Conservation (phyloP, 2,888 invertebrate species). For the Ferrisia virgata region DNA sequence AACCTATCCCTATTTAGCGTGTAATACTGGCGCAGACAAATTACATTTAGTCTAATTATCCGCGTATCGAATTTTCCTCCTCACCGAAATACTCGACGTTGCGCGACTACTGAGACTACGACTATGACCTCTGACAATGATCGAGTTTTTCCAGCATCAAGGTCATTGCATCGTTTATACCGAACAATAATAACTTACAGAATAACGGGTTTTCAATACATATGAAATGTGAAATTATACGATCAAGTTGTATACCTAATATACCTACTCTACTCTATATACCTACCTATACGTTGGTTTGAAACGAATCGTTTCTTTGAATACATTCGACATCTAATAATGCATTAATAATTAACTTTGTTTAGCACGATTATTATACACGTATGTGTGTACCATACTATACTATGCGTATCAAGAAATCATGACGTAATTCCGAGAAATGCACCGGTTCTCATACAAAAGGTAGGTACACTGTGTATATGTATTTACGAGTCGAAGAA, state of each 20-base stretch:
- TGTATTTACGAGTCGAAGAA: not conserved
- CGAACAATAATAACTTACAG: conserved; percentile 15
- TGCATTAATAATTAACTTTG: conserved; percentile 9
- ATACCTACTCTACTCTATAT: not conserved
- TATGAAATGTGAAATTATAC: not conserved
- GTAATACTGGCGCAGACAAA: not conserved
- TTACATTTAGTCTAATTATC: not conserved
- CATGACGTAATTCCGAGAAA: conserved; percentile 26
- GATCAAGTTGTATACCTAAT: not conserved
- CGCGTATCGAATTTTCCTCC: not conserved
- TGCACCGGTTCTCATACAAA: not conserved
- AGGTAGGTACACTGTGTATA: not conserved
- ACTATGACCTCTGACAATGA: conserved; percentile 27
- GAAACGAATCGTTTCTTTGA: conserved; percentile 30
- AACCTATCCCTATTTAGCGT: too few relatives aligned
- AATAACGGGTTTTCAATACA: conserved; percentile 25
- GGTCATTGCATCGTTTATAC: conserved; percentile 34
- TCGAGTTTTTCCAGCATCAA: conserved; percentile 6
- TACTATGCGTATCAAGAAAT: conserved; percentile 11
- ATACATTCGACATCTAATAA: not conserved
- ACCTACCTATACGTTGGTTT: not conserved
- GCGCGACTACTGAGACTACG: not conserved
- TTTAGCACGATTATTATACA: conserved; percentile 14
- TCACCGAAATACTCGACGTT: not conserved
- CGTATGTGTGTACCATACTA: not conserved